Conservation (phyloP, 1,140 invertebrate genomes). For the Scaptomyza pallida region DNA sequence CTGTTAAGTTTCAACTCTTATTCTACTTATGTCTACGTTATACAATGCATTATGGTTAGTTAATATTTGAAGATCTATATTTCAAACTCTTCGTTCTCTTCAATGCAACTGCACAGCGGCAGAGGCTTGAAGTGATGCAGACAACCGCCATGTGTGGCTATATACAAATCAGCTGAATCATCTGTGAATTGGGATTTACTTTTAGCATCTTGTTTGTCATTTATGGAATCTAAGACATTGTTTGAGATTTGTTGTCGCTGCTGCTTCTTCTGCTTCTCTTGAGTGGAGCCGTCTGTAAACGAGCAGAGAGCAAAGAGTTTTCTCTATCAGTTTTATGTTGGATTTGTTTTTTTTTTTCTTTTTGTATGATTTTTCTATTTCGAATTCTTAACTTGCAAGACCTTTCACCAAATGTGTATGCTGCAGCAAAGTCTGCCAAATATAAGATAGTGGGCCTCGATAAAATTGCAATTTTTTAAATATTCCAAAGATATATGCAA, state of each 20-base stretch:
- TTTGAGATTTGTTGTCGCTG: constrained; percentile 22
- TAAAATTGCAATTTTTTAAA: no score
- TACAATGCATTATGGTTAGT: constrained; percentile 55
- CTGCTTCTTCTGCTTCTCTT: constrained; percentile 32
- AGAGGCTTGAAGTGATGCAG: constrained; percentile 62
- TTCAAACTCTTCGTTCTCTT: constrained; percentile 60
- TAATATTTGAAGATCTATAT: constrained; percentile 43
- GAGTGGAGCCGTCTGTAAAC: constrained; percentile 63
- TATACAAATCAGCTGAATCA: constrained; percentile 65
- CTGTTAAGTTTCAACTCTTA: constrained; percentile 51
- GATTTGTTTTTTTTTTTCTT: constrained; percentile 17
- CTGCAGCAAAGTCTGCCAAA: not conserved
- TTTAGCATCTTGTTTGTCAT: constrained; percentile 45
- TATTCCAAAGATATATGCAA: no score
- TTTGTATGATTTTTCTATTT: constrained; percentile 5
- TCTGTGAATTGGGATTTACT: constrained; percentile 39
- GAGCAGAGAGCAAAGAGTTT: constrained; percentile 67
- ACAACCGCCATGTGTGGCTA: constrained; percentile 74
- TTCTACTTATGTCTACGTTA: constrained; percentile 54
- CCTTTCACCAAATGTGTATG: constrained; percentile 56
- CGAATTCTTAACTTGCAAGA: constrained; percentile 9
- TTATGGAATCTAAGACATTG: constrained; percentile 40
- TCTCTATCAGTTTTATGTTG: constrained; percentile 61
- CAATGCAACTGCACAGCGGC: constrained; percentile 6
- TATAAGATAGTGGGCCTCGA: no score